Base-by-base conservation (phyloP, 2,888 invertebrate genomes). In the Drosophila nr. perissopoda region DNA sequence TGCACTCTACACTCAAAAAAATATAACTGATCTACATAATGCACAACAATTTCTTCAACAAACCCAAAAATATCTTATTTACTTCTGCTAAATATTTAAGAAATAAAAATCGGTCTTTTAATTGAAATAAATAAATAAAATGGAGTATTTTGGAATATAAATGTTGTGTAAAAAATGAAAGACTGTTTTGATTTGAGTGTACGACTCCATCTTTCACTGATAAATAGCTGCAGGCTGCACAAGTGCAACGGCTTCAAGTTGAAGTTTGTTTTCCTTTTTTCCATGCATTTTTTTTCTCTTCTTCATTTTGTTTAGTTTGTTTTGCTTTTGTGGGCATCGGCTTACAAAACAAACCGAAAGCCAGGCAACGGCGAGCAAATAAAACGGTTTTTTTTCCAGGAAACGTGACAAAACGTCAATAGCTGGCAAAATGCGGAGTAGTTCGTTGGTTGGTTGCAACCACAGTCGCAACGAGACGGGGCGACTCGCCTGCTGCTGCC, bases 321-420 rank as follows among this genome's bases (percentile, higher is more conserved):
- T 82, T 81, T 80, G 78, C 53, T 76, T 73, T 76, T 69, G 72
- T 78, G 79, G 76, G 79, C 78, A 80, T 87, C 88, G 76, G 77
- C 89, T 87, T 87, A 89, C 87, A 89, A 84, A 82, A 82, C 82
- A 87, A 88, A 88, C 83, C 83, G 57, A 80, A 87, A 85, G 76
- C 78, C 73, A 73, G 40, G 27, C 54, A 38, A 75, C 74, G 81
- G 58, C 83, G 68, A 86, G 75, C 87, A 86, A 86, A 86, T 86
- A 83, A 90, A 90, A 84, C 90, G 83, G 84, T 89, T 91, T 86
- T 21, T 63, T 82, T 86, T 91, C 91, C 87, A 80, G 82, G 91
- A 91, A 91, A 89, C 91, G 91, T 91, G 91, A 91, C 91, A 84
- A 91, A 91, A 91, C 91, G 91, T 87, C 91, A 91, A 91, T 88